A percentile compares a stretch with the other conserved stretches of the same genome.
These are phyloP conservation scores for Phalloptychus januarius DNA, from an alignment of 2,797 vertebrate genomes.

Conservation along the genomic window DNA sequence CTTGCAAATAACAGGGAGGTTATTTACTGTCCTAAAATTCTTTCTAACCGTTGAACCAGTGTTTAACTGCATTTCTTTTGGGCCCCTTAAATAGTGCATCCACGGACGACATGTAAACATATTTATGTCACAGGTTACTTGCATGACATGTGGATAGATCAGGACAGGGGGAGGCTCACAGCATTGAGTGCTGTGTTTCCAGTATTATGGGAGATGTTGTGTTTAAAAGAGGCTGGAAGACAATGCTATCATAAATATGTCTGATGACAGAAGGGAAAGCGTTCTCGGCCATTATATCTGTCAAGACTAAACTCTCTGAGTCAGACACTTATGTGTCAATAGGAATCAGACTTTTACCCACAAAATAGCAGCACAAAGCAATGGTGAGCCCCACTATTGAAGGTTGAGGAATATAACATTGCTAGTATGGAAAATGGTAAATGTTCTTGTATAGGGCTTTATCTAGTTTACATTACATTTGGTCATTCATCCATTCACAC, in stretches of 20 bases:
- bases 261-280: conserved; percentile 23
- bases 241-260: conserved; percentile 43
- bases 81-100: conserved; percentile 10
- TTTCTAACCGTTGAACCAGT: not conserved
- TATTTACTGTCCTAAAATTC: conserved; percentile 1
- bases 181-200: conserved; percentile 7
- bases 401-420: not conserved
- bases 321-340: not conserved
- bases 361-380: not conserved
- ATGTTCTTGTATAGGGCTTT: too few species aligned
- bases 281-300: conserved; percentile 34
- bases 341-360: not conserved
- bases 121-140: conserved; percentile 28
- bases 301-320: conserved; percentile 13
- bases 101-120: conserved; percentile 5
- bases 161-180: conserved; percentile 17
- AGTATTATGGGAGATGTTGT: conserved; percentile 6
- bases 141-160: conserved; percentile 26
- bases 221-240: conserved; percentile 13
- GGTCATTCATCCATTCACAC: too few species aligned
- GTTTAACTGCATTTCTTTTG: conserved; percentile 27
- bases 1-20: conserved; percentile 14
- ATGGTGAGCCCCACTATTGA: not conserved
- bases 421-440: not conserved
- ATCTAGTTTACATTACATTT: too few species aligned